Conservation (phyloP, 2,113 vertebrate genomes). For the Lepus timidus region DNA sequence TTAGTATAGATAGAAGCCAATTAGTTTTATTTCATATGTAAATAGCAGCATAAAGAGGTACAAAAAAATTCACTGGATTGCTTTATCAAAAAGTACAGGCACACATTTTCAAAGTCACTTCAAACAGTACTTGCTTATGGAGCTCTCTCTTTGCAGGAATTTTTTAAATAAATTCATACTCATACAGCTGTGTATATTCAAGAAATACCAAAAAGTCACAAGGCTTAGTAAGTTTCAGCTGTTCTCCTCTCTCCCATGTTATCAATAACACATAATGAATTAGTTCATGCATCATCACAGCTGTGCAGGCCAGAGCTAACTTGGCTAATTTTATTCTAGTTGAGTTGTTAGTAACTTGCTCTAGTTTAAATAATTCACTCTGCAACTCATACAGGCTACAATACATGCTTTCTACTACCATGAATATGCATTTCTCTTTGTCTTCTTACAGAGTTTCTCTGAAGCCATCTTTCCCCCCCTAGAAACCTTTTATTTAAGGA, state of each 20-base stretch:
- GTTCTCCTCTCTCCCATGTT: constrained; percentile 66
- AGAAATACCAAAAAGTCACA: constrained; percentile 73
- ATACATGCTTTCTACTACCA: constrained; percentile 21
- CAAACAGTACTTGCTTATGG: constrained; percentile 72
- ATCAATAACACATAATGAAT: constrained; percentile 82
- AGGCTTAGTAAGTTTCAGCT: constrained; percentile 80
- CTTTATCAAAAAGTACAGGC: constrained; percentile 70
- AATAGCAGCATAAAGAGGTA: constrained; percentile 76
- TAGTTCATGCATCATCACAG: constrained; percentile 75
- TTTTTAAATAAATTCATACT: constrained; percentile 80
- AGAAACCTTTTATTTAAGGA: too few relatives aligned
- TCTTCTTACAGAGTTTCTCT: constrained; percentile 36
- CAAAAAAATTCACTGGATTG: constrained; percentile 60
- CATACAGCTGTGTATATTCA: constrained; percentile 79
- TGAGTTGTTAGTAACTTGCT: constrained; percentile 7
- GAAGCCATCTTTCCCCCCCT: background rate
- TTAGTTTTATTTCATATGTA: constrained; percentile 84
- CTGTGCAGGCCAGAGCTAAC: constrained; percentile 70
- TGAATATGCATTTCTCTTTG: constrained; percentile 18
- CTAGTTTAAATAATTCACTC: constrained; percentile 14
- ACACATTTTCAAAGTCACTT: constrained; percentile 83
- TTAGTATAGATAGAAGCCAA: constrained; percentile 71
- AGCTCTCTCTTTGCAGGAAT: constrained; percentile 75
- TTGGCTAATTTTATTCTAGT: constrained; percentile 68
- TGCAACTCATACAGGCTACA: background rate